Evolutionary conservation across 2,113 vertebrate genomes (phyloP), one percentile per base, ranked within the genome.

Genomic region (Scartelaos histophorus): DNA sequence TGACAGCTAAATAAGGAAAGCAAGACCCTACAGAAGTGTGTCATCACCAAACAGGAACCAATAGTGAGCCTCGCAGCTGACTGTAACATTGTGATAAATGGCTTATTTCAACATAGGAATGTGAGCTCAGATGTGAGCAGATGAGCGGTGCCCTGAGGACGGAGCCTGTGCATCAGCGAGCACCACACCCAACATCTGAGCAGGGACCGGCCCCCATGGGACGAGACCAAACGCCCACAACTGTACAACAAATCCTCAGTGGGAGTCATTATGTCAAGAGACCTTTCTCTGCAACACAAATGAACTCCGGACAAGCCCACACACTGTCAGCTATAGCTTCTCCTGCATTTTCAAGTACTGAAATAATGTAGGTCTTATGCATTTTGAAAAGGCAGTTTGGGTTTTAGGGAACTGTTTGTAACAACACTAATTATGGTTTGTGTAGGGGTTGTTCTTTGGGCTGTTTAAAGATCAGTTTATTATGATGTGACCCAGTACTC

Each of bases 181-280:
- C 5, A 9, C 84, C 86, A 86, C 90, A 78, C 87, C 88, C 88
- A 82, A 69, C 67, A 67, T 75, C 73, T 67, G 67, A 81, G 73
- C 76, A 68, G 69, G 75, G 64, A 75, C 69, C 86, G 51, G 22
- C 3, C 81, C 24, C 54, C 51, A 54, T 54, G 51, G 51, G 51
- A 5, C 13, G 21, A 47, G 64, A 57, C 46, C 51, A 62, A 57
- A 56, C 47, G 34, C 35, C 57, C 56, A 69, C 47, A 69, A 64
- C 34, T 43, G 34, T 38, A 64, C 34, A 64, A 19, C 29, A 38
- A 34, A 38, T 9, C 12, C 43, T 69, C 67, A 16, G 25, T 45
- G 19, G 29, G 13, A 70, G 12, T 24, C 67, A 60, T 43, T 67
- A 19, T 19, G n/a, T 69, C 16, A 60, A 12, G 35, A 64, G 19